These are phyloP conservation scores for Tretioscincus oriximinensis DNA, from an alignment of 2,113 vertebrate genomes.

Conservation along the genomic window DNA sequence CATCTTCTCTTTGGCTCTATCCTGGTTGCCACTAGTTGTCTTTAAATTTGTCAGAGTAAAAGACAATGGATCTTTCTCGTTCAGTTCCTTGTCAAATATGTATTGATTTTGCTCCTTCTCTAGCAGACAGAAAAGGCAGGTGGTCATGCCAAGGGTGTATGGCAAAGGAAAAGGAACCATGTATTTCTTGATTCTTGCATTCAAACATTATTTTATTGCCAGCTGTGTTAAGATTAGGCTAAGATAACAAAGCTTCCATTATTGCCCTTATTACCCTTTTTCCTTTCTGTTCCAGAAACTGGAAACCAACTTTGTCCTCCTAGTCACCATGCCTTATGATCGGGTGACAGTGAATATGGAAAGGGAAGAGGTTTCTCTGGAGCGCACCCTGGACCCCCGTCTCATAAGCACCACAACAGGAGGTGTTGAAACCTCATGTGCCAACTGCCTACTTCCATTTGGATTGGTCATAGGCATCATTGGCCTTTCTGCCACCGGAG, in stretches of 20 bases:
- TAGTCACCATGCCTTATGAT: background rate
- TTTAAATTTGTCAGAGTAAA: background rate
- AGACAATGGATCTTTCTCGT: background rate
- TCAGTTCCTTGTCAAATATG: background rate
- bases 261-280: background rate
- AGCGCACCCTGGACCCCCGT: conserved; percentile 16
- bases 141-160: background rate
- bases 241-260: background rate
- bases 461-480: conserved; percentile 32
- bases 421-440: conserved; percentile 36
- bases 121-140: background rate
- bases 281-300: background rate
- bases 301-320: background rate
- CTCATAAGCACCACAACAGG: conserved; percentile 42
- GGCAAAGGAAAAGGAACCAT: background rate
- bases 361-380: conserved; percentile 18
- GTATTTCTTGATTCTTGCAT: too few relatives aligned
- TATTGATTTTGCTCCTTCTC: background rate
- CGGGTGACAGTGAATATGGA: conserved; percentile 7
- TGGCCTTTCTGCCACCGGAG: conserved; percentile 12
- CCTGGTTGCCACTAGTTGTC: background rate
- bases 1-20: too few relatives aligned
- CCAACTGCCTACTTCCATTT: conserved; percentile 38
- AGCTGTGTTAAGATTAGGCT: too few relatives aligned
- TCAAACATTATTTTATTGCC: background rate